These are phyloP conservation scores for Ibidorhyncha struthersii DNA, from an alignment of 2,113 vertebrate genomes.

Conservation along the genomic window DNA sequence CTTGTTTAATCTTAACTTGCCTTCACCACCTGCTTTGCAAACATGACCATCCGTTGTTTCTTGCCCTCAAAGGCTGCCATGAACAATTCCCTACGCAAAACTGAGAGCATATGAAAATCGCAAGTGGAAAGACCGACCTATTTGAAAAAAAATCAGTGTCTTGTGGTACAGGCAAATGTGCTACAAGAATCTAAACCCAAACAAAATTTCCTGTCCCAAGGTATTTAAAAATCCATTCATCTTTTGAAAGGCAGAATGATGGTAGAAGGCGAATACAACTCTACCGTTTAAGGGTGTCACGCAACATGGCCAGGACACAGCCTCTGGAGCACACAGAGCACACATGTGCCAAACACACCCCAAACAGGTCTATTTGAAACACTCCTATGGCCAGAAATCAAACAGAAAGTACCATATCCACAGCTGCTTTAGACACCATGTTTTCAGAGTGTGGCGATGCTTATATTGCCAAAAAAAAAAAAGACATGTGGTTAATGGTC, in stretches of 20 bases:
- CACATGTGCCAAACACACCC: neutral
- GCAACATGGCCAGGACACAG: neutral
- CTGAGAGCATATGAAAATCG: neutral
- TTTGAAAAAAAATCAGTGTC: fast-evolving
- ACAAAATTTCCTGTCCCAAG: neutral
- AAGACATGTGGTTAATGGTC: neutral
- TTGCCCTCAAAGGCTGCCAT: neutral
- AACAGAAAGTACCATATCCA: neutral
- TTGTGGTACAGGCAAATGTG: neutral
- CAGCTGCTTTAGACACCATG: neutral
- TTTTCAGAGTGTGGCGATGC: neutral
- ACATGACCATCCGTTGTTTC: neutral
- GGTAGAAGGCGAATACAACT: neutral
- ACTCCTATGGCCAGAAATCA: neutral
- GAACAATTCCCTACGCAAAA: neutral
- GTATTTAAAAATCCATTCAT: neutral
- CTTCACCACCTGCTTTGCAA: neutral
- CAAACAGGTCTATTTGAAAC: neutral
- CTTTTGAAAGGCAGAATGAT: neutral
- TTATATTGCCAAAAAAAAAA: neutral
- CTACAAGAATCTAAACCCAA: neutral
- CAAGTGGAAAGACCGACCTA: neutral
- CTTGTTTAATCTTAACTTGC: neutral
- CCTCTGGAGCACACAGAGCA: neutral
- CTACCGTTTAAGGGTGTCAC: neutral